These are phyloP conservation scores for Lepidurus arcticus DNA, from an alignment of 1,140 invertebrate genomes.

Conservation along the genomic window DNA sequence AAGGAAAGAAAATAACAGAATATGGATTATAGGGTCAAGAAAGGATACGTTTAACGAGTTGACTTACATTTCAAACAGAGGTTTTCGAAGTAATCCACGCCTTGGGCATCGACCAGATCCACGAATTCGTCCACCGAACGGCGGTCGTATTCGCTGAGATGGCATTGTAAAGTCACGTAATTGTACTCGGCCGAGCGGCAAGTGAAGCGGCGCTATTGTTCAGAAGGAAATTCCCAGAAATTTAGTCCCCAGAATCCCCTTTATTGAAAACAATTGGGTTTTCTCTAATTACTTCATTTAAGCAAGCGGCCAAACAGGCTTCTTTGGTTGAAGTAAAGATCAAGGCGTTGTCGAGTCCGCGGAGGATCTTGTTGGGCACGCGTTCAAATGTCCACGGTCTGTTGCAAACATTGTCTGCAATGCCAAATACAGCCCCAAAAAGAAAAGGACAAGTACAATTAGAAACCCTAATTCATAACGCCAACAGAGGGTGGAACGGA, in stretches of 20 bases:
- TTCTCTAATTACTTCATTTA: constrained; percentile 68
- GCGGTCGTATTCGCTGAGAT: constrained; percentile 79
- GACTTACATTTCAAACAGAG: constrained; percentile 73
- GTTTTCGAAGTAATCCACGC: constrained; percentile 92
- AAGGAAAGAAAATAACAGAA: not conserved
- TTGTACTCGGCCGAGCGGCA: constrained; percentile 90
- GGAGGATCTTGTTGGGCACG: constrained; percentile 83
- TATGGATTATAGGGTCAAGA: not conserved
- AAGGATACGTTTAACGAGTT: not conserved
- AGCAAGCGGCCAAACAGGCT: constrained; percentile 81
- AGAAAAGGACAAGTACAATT: not conserved
- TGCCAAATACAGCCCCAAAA: not conserved
- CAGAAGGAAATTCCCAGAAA: not conserved
- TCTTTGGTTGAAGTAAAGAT: constrained; percentile 91
- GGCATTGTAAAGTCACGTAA: constrained; percentile 83
- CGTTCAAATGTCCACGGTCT: constrained; percentile 88
- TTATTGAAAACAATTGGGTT: too few relatives aligned
- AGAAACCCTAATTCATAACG: not conserved
- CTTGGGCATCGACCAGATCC: constrained; percentile 79
- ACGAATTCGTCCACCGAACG: constrained; percentile 74
- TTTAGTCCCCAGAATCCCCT: too few relatives aligned
- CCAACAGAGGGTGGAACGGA: too few relatives aligned
- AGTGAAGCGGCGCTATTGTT: constrained; percentile 69
- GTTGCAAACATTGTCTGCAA: constrained; percentile 75
- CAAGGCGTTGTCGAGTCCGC: constrained; percentile 80